Evolutionary conservation across 2,888 invertebrate species (phyloP).

Genomic region (Tinea trinotella): DNA sequence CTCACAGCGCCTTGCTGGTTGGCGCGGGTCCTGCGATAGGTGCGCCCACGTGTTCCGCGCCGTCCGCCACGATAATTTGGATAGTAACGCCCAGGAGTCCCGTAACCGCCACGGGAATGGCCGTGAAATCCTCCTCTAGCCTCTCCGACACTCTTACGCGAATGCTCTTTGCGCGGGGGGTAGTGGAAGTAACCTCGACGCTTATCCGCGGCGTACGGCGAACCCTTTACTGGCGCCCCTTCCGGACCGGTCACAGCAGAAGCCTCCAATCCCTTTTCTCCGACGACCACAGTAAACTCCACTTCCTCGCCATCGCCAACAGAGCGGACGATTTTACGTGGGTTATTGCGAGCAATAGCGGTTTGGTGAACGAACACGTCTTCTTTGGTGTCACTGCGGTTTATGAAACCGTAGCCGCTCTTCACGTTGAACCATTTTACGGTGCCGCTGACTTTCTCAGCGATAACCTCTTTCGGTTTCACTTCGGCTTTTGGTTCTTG

Average conservation of each 20-base stretch:
- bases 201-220: slow-evolving; percentile 89
- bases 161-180: background rate
- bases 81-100: background rate
- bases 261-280: slow-evolving; percentile 93
- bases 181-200: slow-evolving; percentile 48
- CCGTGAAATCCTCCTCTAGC: background rate
- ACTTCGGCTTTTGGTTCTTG: background rate
- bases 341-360: slow-evolving; percentile 93
- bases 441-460: slow-evolving; percentile 89
- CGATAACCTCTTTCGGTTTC: slow-evolving; percentile 57
- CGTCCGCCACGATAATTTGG: background rate
- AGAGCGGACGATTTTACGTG: slow-evolving; percentile 91
- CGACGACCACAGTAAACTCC: slow-evolving; percentile 94
- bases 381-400: slow-evolving; percentile 93
- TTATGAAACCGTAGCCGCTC: slow-evolving; percentile 94
- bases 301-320: slow-evolving; percentile 93
- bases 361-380: slow-evolving; percentile 97
- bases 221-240: slow-evolving; percentile 88
- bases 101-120: background rate
- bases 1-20: background rate
- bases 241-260: slow-evolving; percentile 94
- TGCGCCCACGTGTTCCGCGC: background rate
- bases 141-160: background rate
- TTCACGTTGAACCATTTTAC: slow-evolving; percentile 96
- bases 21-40: slow-evolving; percentile 3